Conservation (phyloP, 2,113 vertebrate genomes). For the Antennarius striatus region DNA sequence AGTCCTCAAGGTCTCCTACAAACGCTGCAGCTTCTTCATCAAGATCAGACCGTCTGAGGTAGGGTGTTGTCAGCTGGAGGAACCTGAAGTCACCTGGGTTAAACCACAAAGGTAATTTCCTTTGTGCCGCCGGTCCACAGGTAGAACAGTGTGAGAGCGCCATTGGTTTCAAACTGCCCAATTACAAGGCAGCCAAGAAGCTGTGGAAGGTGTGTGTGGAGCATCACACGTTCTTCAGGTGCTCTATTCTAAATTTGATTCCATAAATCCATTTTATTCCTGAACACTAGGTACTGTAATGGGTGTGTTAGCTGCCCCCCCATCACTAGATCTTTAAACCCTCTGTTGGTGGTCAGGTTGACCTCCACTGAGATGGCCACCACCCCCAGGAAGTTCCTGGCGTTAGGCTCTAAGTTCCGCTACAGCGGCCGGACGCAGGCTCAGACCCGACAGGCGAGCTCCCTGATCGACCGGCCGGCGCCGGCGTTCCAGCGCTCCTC, state of each 20-base stretch:
- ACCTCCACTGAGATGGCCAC: slow-evolving; percentile 92
- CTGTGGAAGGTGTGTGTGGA: slow-evolving; percentile 99
- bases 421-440: slow-evolving; percentile 97
- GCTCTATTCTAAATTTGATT: not conserved
- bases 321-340: not conserved
- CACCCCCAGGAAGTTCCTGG: slow-evolving; percentile 92
- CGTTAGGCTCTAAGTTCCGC: slow-evolving; percentile 95
- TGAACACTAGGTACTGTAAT: too few relatives aligned
- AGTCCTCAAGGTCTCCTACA: slow-evolving; percentile 98
- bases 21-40: slow-evolving; percentile 97
- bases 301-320: too few relatives aligned
- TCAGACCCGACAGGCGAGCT: slow-evolving; percentile 94
- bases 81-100: not conserved
- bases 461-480: slow-evolving; percentile 93
- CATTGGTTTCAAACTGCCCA: slow-evolving; percentile 97
- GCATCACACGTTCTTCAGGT: slow-evolving; percentile 99
- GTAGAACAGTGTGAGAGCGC: slow-evolving; percentile 96
- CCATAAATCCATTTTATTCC: too few relatives aligned
- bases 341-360: slow-evolving; percentile 78
- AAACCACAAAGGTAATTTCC: rapidly evolving
- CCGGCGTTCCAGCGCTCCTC: slow-evolving; percentile 92
- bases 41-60: slow-evolving; percentile 98
- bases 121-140: slow-evolving; percentile 63
- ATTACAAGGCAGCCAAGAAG: slow-evolving; percentile 96
- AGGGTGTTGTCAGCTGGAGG: not conserved